Conservation (phyloP, 2,113 vertebrate genomes). For the Uria lomvia region DNA sequence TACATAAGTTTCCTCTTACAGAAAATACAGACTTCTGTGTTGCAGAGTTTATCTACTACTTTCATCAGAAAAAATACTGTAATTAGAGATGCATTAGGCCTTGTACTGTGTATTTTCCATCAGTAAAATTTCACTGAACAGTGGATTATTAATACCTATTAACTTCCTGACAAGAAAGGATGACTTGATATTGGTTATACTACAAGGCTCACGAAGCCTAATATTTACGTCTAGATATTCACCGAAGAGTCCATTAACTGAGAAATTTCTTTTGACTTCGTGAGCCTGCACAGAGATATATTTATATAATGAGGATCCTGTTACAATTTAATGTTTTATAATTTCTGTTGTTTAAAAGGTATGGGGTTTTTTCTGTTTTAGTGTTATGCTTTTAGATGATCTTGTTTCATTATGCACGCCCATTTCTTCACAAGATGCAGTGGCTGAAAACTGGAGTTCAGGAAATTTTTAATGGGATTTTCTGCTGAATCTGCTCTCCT, state of each 20-base stretch:
- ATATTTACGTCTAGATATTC: background rate
- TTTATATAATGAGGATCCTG: background rate
- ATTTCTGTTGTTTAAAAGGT: background rate
- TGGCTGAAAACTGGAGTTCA: background rate
- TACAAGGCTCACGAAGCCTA: background rate
- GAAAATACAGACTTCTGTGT: background rate
- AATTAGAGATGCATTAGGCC: background rate
- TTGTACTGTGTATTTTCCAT: background rate
- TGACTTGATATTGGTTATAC: background rate
- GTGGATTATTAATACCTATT: background rate
- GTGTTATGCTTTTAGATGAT: background rate
- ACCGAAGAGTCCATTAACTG: background rate
- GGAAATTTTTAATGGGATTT: background rate
- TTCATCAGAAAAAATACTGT: background rate
- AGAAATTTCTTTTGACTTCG: background rate
- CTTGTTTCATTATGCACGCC: background rate
- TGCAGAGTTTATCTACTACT: background rate
- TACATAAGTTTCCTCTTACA: background rate
- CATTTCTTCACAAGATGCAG: background rate
- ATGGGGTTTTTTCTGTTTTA: background rate
- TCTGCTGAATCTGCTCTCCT: background rate
- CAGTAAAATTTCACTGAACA: background rate
- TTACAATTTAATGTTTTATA: background rate
- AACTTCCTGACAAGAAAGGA: constrained; percentile 1
- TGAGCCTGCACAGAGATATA: background rate